phyloP scores from a whole-genome alignment of 2,888 invertebrate genomes.

The Caenorhabditis sinica region DNA sequence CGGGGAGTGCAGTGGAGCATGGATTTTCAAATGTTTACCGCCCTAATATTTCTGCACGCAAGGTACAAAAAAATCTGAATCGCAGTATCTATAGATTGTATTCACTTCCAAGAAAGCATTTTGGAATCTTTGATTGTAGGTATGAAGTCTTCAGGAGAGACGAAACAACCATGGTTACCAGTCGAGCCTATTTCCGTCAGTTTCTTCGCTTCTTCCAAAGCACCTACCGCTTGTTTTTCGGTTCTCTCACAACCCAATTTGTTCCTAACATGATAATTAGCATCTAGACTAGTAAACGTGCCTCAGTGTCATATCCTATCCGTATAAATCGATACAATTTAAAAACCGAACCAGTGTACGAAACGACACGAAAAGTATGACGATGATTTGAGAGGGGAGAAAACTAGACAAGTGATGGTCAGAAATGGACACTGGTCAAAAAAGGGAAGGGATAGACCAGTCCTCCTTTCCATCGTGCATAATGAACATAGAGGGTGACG shows the following conservation, averaged over 20 bases:
- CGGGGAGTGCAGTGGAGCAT: no score
- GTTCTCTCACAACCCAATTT: background rate
- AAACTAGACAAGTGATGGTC: constrained; percentile 57
- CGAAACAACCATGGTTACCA: no score
- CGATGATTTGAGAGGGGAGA: constrained; percentile 34
- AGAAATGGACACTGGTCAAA: constrained; percentile 64
- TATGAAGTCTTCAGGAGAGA: no score
- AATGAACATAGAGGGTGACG: constrained; percentile 46
- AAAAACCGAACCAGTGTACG: constrained; percentile 44
- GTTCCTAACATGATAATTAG: constrained; percentile 1
- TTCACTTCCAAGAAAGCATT: no score
- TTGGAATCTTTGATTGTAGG: no score
- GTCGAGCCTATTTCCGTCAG: no score
- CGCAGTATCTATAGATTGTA: no score
- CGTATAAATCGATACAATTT: constrained; percentile 32
- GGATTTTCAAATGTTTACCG: no score
- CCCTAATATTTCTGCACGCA: no score
- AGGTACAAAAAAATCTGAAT: no score
- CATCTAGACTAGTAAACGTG: background rate
- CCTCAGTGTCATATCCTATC: background rate
- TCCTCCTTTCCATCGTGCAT: constrained; percentile 52
- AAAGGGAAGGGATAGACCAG: constrained; percentile 50
- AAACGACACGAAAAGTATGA: constrained; percentile 54
- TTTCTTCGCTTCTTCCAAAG: no score
- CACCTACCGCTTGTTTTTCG: background rate